Conservation (phyloP, 2,113 vertebrate species). For the Sula dactylatra region DNA sequence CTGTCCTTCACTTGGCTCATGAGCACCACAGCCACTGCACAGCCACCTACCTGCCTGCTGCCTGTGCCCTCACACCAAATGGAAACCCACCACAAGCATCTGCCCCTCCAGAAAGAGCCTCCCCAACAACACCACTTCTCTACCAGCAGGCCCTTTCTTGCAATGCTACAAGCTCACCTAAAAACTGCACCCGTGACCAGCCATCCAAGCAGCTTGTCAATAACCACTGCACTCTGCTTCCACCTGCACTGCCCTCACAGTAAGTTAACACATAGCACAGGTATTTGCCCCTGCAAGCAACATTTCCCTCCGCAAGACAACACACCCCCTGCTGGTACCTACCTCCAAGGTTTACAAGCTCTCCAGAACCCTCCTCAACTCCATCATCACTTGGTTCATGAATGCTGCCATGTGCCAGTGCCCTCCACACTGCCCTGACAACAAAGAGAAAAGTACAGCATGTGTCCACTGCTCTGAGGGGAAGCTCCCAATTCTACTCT, state of each 20-base stretch:
- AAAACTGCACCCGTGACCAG: not conserved
- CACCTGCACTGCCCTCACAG: not conserved
- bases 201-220: not conserved
- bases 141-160: not conserved
- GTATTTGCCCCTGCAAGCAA: not conserved
- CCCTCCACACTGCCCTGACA: not conserved
- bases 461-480: not conserved
- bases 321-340: not conserved
- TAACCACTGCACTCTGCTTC: not conserved
- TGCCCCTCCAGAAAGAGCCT: not conserved
- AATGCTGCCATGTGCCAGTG: not conserved
- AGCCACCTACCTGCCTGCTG: not conserved
- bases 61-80: not conserved
- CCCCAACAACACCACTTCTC: not conserved
- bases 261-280: not conserved
- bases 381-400: not conserved
- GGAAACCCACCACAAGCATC: not conserved
- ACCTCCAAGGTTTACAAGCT: not conserved
- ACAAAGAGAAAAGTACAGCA: not conserved
- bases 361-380: not conserved
- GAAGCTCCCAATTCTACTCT: not conserved
- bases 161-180: not conserved
- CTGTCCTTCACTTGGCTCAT: not conserved
- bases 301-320: not conserved
- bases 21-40: not conserved